Base-by-base conservation (phyloP, 2,797 vertebrate genomes). In the Pempheris klunzingeri region DNA sequence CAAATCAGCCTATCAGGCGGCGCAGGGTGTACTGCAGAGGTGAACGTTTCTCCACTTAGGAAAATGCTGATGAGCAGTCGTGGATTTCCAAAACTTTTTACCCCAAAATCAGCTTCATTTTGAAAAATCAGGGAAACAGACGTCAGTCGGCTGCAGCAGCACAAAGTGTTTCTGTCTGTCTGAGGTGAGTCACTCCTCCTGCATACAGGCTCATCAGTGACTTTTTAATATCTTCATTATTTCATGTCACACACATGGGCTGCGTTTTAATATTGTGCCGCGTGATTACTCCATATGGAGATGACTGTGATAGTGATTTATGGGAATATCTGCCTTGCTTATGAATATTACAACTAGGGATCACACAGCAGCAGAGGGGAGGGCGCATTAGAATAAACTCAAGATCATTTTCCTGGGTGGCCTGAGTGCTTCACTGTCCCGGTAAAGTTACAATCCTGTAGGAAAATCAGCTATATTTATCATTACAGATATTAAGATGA, bases 401-500 rank as follows among this genome's bases (percentile, higher is more conserved):
- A 95, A 95, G 93, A 94, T 95, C 93, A 95, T 96, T 96, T 96
- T 95, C 94, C 95, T 96, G 94, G 94, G 95, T 92, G 86, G 91
- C 88, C 89, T 80, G 86, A 83, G 89, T 68, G 85, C 89, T 88
- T 87, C 90, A 92, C 88, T 89, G 84, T 89, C 88, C 92, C 73
- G 93, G 92, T 95, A 90, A 95, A 95, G 94, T 92, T 93, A 90
- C 93, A 95, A 95, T 95, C 94, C 93, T 92, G 93, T 96, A 96
- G 96, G 96, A 96, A 98, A 97, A 96, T 96, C 93, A 94, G 95
- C 93, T 94, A 92, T 96, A 94, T 95, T 96, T 96, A 94, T 96
- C 92, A 88, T 94, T 95, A 63, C 95, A 99, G 97, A 96, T 95
- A 96, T 97, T 95, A 98, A 97, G 96, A 99, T 99, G 97, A 99